Conservation (phyloP, 2,797 vertebrate genomes). For the Neomorphus geoffroyi region DNA sequence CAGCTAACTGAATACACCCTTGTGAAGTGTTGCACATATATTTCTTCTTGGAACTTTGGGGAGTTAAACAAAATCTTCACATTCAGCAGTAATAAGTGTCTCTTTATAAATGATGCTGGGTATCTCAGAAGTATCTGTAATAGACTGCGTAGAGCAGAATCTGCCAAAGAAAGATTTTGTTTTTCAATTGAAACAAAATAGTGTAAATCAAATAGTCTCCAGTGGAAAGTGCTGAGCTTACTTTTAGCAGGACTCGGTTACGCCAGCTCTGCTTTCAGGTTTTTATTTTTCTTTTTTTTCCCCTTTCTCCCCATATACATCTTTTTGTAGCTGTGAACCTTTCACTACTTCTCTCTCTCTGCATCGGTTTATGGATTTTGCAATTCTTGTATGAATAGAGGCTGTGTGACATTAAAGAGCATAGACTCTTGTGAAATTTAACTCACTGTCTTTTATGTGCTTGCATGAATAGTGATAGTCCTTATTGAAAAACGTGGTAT, state of each 20-base stretch:
- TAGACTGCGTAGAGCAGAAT: conserved; percentile 31
- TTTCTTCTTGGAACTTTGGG: conserved; percentile 6
- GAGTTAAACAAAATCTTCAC: conserved; percentile 50
- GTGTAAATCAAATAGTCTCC: conserved; percentile 38
- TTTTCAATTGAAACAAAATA: conserved; percentile 56
- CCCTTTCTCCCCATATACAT: neutral
- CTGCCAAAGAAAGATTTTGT: conserved; percentile 41
- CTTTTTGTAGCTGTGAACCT: neutral
- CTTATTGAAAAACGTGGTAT: neutral
- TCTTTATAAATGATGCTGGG: conserved; percentile 57
- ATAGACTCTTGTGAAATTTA: neutral
- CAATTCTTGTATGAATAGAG: neutral
- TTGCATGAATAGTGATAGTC: neutral
- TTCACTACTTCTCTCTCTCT: neutral
- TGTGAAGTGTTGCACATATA: neutral
- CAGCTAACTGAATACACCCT: neutral
- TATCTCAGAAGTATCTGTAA: conserved; percentile 55
- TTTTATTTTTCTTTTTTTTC: neutral
- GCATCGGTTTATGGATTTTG: neutral
- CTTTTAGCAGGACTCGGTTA: conserved; percentile 13
- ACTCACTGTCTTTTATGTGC: neutral
- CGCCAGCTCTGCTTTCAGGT: neutral
- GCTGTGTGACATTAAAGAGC: neutral
- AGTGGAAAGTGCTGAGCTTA: conserved; percentile 32
- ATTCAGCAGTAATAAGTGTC: conserved; percentile 33